phyloP scores from a whole-genome alignment of 2,113 vertebrate genomes.

The Abramis brama region DNA sequence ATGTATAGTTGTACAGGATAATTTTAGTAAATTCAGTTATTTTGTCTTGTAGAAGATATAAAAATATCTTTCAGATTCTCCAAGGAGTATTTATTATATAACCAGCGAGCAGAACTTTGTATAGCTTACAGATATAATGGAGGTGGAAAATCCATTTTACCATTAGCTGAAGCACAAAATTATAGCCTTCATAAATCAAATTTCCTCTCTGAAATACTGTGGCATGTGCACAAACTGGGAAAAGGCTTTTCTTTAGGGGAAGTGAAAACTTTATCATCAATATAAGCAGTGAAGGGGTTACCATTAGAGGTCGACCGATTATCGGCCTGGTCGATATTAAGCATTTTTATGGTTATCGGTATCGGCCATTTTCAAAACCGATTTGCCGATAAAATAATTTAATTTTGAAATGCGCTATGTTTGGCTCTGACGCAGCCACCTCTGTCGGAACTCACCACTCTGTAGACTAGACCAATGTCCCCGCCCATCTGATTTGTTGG shows the following conservation, averaged over 20 bases:
- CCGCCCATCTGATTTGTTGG: too few species aligned
- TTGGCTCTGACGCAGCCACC: too few species aligned
- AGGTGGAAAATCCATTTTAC: constrained; percentile 34
- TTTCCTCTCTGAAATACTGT: constrained; percentile 4
- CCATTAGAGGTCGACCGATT: too few species aligned
- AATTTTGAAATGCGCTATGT: too few species aligned
- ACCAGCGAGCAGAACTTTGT: neutral
- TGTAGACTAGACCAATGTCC: too few species aligned
- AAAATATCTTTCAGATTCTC: neutral
- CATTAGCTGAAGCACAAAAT: constrained; percentile 37
- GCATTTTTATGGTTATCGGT: too few species aligned
- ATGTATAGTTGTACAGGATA: neutral
- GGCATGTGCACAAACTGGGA: neutral
- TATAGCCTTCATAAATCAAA: neutral
- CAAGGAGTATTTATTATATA: neutral
- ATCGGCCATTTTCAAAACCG: too few species aligned
- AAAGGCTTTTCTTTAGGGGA: neutral
- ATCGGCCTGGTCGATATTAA: too few species aligned
- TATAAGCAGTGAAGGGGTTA: neutral
- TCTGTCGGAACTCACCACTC: too few species aligned
- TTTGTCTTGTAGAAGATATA: neutral
- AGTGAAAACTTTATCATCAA: neutral
- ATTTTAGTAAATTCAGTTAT: neutral
- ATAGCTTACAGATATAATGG: neutral
- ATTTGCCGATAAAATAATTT: too few species aligned